Evolutionary conservation across 1,140 invertebrate species (phyloP), one percentile per base, ranked within the genome.

Genomic region (Diprion similis): DNA sequence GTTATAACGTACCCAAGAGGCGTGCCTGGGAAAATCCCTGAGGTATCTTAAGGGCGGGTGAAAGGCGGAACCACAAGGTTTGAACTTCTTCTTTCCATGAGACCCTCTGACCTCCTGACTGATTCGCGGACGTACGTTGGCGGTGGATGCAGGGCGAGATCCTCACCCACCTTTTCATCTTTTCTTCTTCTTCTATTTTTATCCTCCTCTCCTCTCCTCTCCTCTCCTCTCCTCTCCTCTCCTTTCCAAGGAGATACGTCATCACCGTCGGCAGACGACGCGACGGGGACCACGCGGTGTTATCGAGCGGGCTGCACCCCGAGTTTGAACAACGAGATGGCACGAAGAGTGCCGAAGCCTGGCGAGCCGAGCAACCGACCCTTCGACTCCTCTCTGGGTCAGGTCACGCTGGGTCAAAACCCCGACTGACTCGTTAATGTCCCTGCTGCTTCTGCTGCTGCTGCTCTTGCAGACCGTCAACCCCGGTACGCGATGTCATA

Each of bases 321-420:
- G 73, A 51, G 46, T 8, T 46, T 69, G n/a, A 73, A 73, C 24
- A 78, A 71, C 79, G 77, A 76, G 66, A 51, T 24, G 51, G 15
- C 45, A 71, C 78, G 80, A 79, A 66, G 46, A 46, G 8, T n/a
- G 48, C 75, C 79, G 81, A 81, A 59, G 9, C 11, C 51, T 59
- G 4, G 9, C 51, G 51, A 59, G n/a, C 18, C 45, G 65, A 66
- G 48, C 73, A 78, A 78, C 77, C 68, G 74, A 78, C 67, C 69
- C 71, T 71, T 77, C 78, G 77, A 73, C 73, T 71, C 71, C 59
- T 78, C 80, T 83, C 78, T 84, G 77, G 83, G 82, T 82, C 83
- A 85, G 83, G 83, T 82, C 83, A 83, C 72, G 70, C 73, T 59
- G 72, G 83, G 83, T 85, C 83, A 85, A 80, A 83, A 80, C 81